phyloP scores from a whole-genome alignment of 53 echinoderm and acorn worm species.

The Paelopatides confundens region DNA sequence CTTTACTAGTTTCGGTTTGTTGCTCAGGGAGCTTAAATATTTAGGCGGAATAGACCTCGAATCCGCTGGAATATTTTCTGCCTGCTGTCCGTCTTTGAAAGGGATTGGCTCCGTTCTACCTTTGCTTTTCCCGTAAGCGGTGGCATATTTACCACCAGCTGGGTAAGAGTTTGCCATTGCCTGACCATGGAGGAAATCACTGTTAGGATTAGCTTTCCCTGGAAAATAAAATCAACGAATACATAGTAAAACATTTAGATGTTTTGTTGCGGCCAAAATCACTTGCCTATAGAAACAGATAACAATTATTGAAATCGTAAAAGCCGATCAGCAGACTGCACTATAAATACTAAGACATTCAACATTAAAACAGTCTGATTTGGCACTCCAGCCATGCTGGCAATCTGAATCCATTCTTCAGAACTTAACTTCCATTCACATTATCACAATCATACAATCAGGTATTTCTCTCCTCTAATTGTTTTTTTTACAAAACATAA shows the following conservation, averaged over 20 bases:
- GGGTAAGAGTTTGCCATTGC: slow-evolving; percentile 81
- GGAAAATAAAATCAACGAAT: not conserved
- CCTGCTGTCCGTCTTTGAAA: not conserved
- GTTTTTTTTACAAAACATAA: too few relatives aligned
- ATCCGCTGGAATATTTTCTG: not conserved
- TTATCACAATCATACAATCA: slow-evolving; percentile 93
- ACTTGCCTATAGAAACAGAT: too few relatives aligned
- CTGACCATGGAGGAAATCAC: slow-evolving; percentile 65
- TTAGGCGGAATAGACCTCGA: slow-evolving; percentile 20
- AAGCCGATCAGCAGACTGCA: too few relatives aligned
- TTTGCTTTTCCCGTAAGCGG: slow-evolving; percentile 71
- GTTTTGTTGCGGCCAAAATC: too few relatives aligned
- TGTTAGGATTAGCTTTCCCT: slow-evolving; percentile 56
- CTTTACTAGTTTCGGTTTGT: slow-evolving; percentile 86
- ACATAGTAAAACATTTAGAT: too few relatives aligned
- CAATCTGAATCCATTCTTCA: slow-evolving; percentile 78
- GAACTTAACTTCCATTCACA: slow-evolving; percentile 88
- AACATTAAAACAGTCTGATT: too few relatives aligned
- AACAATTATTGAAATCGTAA: too few relatives aligned
- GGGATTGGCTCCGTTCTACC: slow-evolving; percentile 36
- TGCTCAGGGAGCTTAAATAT: slow-evolving; percentile 20
- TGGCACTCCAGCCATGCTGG: too few relatives aligned
- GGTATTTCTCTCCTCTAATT: slow-evolving; percentile 90
- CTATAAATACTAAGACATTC: too few relatives aligned
- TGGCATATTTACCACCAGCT: slow-evolving; percentile 88